phyloP scores from a whole-genome alignment of 2,888 invertebrate genomes.

The Drosophila atripex region DNA sequence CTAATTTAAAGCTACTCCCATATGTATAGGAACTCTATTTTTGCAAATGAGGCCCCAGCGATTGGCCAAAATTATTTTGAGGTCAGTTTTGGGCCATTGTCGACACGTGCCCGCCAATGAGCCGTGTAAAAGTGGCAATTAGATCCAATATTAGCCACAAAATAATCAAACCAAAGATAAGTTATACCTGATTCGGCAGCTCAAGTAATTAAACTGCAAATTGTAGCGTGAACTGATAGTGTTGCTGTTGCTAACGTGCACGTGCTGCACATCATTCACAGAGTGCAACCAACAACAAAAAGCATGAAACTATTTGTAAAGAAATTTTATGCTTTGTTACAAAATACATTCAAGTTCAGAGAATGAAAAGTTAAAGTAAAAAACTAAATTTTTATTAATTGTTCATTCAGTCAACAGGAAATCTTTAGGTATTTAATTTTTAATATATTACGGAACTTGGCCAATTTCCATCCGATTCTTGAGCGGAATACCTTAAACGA shows the following conservation, averaged over 20 bases:
- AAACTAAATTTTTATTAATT: not conserved
- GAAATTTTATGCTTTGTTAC: constrained; percentile 38
- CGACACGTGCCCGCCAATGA: constrained; percentile 51
- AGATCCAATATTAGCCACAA: constrained; percentile 40
- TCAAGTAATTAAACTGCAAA: constrained; percentile 62
- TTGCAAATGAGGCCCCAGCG: constrained; percentile 1
- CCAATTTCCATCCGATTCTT: too few relatives aligned
- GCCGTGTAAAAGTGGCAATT: constrained; percentile 47
- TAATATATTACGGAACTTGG: too few relatives aligned
- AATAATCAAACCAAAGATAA: constrained; percentile 11
- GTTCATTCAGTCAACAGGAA: too few relatives aligned
- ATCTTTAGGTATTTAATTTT: too few relatives aligned
- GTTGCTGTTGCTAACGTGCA: constrained; percentile 42
- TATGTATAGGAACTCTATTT: constrained; percentile 7
- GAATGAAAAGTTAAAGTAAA: not conserved
- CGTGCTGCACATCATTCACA: constrained; percentile 65
- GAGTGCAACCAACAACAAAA: constrained; percentile 43
- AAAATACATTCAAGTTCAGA: constrained; percentile 38
- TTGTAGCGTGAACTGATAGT: constrained; percentile 55
- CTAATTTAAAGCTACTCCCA: not conserved
- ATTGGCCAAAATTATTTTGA: constrained; percentile 20
- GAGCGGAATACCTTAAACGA: too few relatives aligned
- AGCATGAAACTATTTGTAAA: constrained; percentile 18
- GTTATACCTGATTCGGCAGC: constrained; percentile 1
- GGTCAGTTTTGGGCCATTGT: constrained; percentile 37